Percentiles rank a stretch among this genome's conserved stretches.
phyloP scores from a whole-genome alignment of 1,140 invertebrate species.

The Thaumetopoea pityocampa region DNA sequence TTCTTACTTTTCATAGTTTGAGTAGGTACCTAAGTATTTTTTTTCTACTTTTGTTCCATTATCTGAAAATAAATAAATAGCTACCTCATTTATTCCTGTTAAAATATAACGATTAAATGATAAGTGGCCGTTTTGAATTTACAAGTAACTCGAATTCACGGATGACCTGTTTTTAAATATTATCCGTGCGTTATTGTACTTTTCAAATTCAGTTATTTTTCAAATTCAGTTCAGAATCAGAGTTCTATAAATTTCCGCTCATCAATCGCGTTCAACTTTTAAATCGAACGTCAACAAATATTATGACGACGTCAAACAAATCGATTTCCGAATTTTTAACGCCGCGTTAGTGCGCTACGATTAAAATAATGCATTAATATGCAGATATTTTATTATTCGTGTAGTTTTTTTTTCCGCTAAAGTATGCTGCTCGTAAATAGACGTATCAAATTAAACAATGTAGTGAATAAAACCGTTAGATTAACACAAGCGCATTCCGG shows the following conservation, averaged over 20 bases:
- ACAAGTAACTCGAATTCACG: conserved; percentile 34
- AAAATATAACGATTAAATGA: conserved; percentile 18
- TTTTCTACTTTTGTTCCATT: no score
- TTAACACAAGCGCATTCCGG: conserved; percentile 16
- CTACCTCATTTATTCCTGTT: neutral
- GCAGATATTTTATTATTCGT: conserved; percentile 15
- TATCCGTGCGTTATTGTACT: conserved; percentile 33
- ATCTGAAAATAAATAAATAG: conserved; percentile 5
- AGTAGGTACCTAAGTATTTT: no score
- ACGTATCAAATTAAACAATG: conserved; percentile 12
- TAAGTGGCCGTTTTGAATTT: conserved; percentile 36
- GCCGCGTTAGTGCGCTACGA: conserved; percentile 24
- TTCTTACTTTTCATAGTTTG: no score
- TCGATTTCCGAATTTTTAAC: conserved; percentile 50
- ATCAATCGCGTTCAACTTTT: conserved; percentile 26
- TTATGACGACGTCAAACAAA: conserved; percentile 39
- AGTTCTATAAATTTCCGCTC: conserved; percentile 39
- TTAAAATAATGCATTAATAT: no score
- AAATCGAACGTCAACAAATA: conserved; percentile 51
- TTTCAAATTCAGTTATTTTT: conserved; percentile 39
- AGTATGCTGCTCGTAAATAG: conserved; percentile 18
- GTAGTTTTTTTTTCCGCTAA: conserved; percentile 4
- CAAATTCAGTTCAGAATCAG: conserved; percentile 36
- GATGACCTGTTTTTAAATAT: conserved; percentile 31
- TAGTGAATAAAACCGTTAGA: conserved; percentile 23